Evolutionary conservation across 2,888 invertebrate genomes (phyloP), one percentile per base, ranked within the genome.

Genomic region (Drosophila anomalipes): DNA sequence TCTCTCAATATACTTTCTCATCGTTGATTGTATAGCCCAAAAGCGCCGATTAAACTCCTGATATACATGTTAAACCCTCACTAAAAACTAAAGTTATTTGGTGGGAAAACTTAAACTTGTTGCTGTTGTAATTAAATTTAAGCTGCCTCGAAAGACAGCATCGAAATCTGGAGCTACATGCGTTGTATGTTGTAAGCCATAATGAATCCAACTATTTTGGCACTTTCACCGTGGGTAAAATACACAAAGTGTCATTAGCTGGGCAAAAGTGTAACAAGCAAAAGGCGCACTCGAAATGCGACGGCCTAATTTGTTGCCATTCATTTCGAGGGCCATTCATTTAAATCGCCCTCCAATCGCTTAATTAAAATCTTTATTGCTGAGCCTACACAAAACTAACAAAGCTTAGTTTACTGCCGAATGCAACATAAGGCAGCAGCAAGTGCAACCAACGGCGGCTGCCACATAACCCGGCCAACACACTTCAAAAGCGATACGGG

Each of bases 351-450:
- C 49, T 76, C 61, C 90, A 90, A 87, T 87, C 87, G 91, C 72
- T 77, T 87, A 91, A 87, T 87, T 90, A 90, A 87, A 90, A 90
- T 87, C 87, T 87, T 78, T 78, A 78, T 81, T 86, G 86, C 79
- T 54, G 74, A 78, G 78, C 75, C 51, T 49, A 58, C 44, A 65
- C 59, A 74, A 57, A 71, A 68, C 57, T 52, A 79, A 62, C 81
- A 76, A 64, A 65, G 67, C 77, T 47, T 44, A 49, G 41, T 70
- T 54, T 70, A 58, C 19, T 16, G 47, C 47, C 16, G 47, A 58
- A 64, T 79, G 71, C 81, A 69, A 41, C 59, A 60, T 35, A 61
- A 61, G 51, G 28, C 60, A 59, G 47, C 47, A 60, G 32, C 70
- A 65, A 77, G 56, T 71, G 71, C 81, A 67, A 62, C 33, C 77